A percentile compares a stretch with the other conserved stretches of the same genome.
phyloP scores from a whole-genome alignment of 2,113 vertebrate genomes.

The Gymnobelideus leadbeateri region DNA sequence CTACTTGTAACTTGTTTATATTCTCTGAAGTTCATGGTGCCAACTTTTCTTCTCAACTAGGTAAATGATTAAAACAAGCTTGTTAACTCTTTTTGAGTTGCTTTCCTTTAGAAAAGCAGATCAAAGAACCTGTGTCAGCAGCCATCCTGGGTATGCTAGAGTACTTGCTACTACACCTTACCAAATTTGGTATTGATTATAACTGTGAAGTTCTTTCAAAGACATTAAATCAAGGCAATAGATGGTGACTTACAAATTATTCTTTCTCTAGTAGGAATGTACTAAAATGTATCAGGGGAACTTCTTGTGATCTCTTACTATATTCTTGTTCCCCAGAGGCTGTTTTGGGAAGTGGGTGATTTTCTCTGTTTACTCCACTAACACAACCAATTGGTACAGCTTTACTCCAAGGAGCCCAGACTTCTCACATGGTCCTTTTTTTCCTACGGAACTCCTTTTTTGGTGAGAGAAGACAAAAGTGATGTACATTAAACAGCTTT shows the following conservation, averaged over 20 bases:
- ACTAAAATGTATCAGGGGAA: neutral
- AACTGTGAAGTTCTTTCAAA: conserved; percentile 3
- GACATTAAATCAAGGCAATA: conserved; percentile 5
- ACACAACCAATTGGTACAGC: neutral
- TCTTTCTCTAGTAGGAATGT: neutral
- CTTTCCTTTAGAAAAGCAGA: no score
- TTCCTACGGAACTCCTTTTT: neutral
- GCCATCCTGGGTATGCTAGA: no score
- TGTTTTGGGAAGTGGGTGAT: neutral
- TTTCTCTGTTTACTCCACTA: neutral
- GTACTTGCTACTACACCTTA: neutral
- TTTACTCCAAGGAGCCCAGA: neutral
- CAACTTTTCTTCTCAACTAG: no score
- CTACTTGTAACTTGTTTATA: no score
- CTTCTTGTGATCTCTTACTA: neutral
- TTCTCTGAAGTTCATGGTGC: no score
- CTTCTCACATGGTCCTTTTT: neutral
- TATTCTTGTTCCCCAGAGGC: neutral
- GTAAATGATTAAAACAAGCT: no score
- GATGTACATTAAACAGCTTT: neutral
- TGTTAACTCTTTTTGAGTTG: no score
- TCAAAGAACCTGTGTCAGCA: no score
- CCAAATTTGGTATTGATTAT: neutral
- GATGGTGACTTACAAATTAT: neutral
- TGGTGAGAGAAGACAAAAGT: neutral